Evolutionary conservation across 2,888 invertebrate species (phyloP).

Genomic region (Meandrusa payeni): DNA sequence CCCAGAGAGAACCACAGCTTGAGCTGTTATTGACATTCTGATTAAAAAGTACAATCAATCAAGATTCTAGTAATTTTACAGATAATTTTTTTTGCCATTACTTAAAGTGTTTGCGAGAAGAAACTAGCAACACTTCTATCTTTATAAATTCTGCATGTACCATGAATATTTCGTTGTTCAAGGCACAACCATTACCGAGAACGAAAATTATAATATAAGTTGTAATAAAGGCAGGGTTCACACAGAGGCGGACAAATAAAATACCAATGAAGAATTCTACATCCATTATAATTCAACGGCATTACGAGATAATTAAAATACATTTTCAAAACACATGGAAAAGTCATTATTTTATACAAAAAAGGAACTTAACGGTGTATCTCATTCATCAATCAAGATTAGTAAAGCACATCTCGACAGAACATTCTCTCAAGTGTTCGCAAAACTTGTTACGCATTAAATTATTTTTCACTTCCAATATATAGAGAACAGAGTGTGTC

Average conservation of each 20-base stretch:
- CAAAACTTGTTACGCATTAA: conserved; percentile 34
- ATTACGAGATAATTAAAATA: conserved; percentile 72
- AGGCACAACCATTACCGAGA: too few relatives aligned
- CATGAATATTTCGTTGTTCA: too few relatives aligned
- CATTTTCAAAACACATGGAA: conserved; percentile 46
- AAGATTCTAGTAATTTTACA: too few relatives aligned
- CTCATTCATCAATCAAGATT: conserved; percentile 45
- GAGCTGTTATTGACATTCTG: too few relatives aligned
- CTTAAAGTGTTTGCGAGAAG: too few relatives aligned
- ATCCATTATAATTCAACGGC: conserved; percentile 77
- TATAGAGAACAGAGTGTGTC: too few relatives aligned
- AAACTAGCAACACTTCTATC: too few relatives aligned
- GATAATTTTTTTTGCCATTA: too few relatives aligned
- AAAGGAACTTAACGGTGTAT: conserved; percentile 34
- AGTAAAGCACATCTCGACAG: conserved; percentile 36
- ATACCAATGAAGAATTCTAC: conserved; percentile 66
- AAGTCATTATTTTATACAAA: conserved; percentile 54
- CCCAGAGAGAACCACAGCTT: too few relatives aligned
- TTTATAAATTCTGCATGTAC: too few relatives aligned
- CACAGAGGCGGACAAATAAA: conserved; percentile 54
- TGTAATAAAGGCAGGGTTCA: conserved; percentile 15
- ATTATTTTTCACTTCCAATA: conserved; percentile 20
- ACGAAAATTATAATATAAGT: too few relatives aligned
- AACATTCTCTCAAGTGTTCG: conserved; percentile 27
- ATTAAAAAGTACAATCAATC: too few relatives aligned